Evolutionary conservation across 1,140 invertebrate species (phyloP).

Genomic region (Ceratosolen solmsi): DNA sequence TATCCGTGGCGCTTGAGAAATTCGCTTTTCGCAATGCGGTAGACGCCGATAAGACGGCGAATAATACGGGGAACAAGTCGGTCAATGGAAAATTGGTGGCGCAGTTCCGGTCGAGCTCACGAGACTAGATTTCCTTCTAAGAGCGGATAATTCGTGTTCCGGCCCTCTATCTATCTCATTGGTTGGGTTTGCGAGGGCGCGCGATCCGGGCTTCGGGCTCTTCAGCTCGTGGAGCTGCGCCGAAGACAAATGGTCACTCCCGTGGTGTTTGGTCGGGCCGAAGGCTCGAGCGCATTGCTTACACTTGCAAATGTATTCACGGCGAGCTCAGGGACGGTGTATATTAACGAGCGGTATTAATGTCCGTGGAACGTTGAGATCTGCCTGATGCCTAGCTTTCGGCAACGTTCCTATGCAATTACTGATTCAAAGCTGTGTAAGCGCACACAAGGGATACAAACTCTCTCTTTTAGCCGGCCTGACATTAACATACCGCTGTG

Average conservation of each 20-base stretch:
- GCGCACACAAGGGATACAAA: too few species aligned
- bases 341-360: conserved; percentile 54
- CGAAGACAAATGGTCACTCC: conserved; percentile 16
- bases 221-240: not conserved
- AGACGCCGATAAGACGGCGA: conserved; percentile 5
- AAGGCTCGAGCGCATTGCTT: conserved; percentile 52
- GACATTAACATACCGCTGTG: too few species aligned
- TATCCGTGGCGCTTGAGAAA: conserved; percentile 8
- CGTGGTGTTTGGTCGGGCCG: not conserved
- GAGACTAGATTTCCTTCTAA: conserved; percentile 9
- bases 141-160: conserved; percentile 24
- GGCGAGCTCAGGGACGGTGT: conserved; percentile 27
- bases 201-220: not conserved
- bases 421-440: too few species aligned
- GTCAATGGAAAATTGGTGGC: conserved; percentile 23
- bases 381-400: too few species aligned
- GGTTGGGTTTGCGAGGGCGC: not conserved
- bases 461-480: too few species aligned
- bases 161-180: not conserved
- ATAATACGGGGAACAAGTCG: not conserved
- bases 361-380: not conserved
- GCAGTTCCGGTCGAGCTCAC: conserved; percentile 21
- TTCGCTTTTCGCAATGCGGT: conserved; percentile 35
- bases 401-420: too few species aligned
- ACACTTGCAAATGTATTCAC: conserved; percentile 63